Evolutionary conservation across 2,888 invertebrate species (phyloP).

Genomic region (Nymphalis c-album): DNA sequence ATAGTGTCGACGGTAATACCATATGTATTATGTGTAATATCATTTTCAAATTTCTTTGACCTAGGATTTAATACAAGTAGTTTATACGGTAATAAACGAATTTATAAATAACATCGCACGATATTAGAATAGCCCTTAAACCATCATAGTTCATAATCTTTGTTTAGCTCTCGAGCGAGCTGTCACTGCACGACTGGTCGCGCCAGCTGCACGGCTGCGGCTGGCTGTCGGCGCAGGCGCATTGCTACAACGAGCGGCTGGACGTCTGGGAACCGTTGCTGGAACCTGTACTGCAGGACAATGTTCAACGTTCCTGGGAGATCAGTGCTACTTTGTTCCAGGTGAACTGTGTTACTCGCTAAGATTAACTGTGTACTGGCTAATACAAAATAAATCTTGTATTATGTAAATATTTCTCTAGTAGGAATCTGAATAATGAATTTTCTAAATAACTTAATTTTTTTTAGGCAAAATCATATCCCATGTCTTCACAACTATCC

Average conservation of each 20-base stretch:
- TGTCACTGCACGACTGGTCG: slow-evolving; percentile 85
- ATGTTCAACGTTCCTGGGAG: slow-evolving; percentile 87
- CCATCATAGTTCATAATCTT: not conserved
- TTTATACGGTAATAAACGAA: too few relatives aligned
- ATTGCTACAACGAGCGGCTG: slow-evolving; percentile 85
- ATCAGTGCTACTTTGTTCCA: slow-evolving; percentile 84
- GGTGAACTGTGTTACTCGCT: slow-evolving; percentile 47
- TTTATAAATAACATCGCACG: too few relatives aligned
- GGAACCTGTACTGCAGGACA: slow-evolving; percentile 87
- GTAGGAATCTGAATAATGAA: not conserved
- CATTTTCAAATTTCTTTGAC: too few relatives aligned
- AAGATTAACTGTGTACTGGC: too few relatives aligned
- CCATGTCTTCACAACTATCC: slow-evolving; percentile 74
- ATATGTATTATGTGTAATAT: too few relatives aligned
- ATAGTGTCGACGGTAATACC: too few relatives aligned
- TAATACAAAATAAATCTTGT: too few relatives aligned
- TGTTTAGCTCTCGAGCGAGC: slow-evolving; percentile 77
- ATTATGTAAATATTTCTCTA: not conserved
- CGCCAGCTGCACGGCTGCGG: slow-evolving; percentile 76
- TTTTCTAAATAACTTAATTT: not conserved
- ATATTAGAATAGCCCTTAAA: too few relatives aligned
- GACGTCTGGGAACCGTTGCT: slow-evolving; percentile 92
- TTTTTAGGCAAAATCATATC: slow-evolving; percentile 80
- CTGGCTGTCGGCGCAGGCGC: slow-evolving; percentile 69
- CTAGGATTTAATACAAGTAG: too few relatives aligned